Base-by-base conservation (phyloP, 1,140 invertebrate genomes). In the Ganaspis sp. region DNA sequence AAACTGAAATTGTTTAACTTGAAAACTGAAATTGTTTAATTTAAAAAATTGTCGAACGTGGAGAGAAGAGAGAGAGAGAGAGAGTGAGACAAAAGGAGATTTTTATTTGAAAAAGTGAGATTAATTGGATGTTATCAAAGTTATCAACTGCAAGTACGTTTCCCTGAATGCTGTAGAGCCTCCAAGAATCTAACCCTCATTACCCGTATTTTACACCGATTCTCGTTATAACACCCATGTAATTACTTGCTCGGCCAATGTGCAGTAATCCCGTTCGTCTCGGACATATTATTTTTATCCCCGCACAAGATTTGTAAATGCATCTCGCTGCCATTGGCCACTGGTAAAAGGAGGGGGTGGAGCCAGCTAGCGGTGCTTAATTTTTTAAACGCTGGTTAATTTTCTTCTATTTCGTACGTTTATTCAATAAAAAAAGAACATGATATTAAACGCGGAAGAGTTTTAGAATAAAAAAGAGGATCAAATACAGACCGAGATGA, bases 341-440 rank as follows among this genome's bases (percentile, higher is more conserved):
- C 83, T 90, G 88, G 86, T 90, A 87, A 90, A 89, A 90, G 89
- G 88, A 90, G 89, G 90, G 90, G 90, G 86, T 91, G 88, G 89
- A 91, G 90, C 90, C 90, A 90, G 90, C 89, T 90, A 90, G 88
- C 89, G 90, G 89, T 90, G 87, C 86, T 88, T 89, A 87, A 84
- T 79, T 85, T 84, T 83, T 80, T 79, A 80, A 85, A 86, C 85
- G 86, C 84, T 88, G 85, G 84, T 87, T 87, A 86, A 83, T 83
- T 83, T 84, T 84, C 81, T 81, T 82, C 70, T 79, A 75, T 80
- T 85, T 80, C 85, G 84, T 88, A 86, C 83, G 86, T 85, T 88
- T 83, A 83, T 85, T 82, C 81, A 83, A 76, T 75, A 11, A 6
- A 81, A 76, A 74, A 78, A 80, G 73, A 73, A 76, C 69, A 72